phyloP scores from a whole-genome alignment of 2,888 invertebrate species.

The Eremobia ochroleuca region DNA sequence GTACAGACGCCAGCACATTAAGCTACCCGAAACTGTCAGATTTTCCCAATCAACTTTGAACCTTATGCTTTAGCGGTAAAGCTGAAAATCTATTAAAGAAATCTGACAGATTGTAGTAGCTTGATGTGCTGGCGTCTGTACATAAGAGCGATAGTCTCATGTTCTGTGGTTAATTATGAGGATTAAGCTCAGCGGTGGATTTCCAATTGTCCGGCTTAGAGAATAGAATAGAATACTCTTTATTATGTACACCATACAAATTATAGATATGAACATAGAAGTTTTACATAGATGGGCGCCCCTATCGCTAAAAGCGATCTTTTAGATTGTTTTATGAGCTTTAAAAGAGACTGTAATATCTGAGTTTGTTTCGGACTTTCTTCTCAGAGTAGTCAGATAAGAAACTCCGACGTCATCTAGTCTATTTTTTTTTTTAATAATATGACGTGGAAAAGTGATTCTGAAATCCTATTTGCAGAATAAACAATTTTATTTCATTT shows the following conservation, averaged over 20 bases:
- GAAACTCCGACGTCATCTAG: not conserved
- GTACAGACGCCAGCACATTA: too few species aligned
- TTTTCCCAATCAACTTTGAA: too few species aligned
- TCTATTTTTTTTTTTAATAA: not conserved
- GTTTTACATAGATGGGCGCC: not conserved
- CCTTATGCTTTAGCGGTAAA: too few species aligned
- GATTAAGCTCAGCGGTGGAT: not conserved
- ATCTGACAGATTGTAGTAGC: too few species aligned
- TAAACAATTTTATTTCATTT: not conserved
- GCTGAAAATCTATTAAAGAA: too few species aligned
- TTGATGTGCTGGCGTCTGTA: too few species aligned
- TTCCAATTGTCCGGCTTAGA: not conserved
- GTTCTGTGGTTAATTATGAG: slow-evolving; percentile 14
- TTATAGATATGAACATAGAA: not conserved
- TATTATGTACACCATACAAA: not conserved
- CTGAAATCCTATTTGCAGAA: too few species aligned
- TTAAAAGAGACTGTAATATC: not conserved
- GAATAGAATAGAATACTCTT: not conserved
- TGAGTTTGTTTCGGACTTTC: not conserved
- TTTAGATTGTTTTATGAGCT: not conserved
- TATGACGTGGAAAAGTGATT: not conserved
- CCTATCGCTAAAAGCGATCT: not conserved
- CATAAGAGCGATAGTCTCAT: not conserved
- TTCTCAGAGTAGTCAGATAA: not conserved
- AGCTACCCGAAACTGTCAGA: too few species aligned